Base-by-base conservation (phyloP, 2,888 invertebrate genomes). In the Macropis europaea region DNA sequence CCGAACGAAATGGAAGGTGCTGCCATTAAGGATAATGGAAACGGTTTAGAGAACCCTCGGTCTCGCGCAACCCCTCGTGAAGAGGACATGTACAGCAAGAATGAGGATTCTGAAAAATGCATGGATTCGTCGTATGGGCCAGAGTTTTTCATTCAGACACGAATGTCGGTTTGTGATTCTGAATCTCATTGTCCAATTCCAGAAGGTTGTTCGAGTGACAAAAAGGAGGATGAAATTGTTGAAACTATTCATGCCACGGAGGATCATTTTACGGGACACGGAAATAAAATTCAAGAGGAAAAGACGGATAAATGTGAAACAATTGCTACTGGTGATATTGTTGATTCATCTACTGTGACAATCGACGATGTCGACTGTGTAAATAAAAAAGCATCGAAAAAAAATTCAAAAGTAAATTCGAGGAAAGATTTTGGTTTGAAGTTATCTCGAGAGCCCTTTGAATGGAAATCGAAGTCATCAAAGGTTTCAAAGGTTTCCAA, bases 391-490 rank as follows among this genome's bases (percentile, higher is more conserved):
- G 4, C 1, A 0, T 26, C 28, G n/a, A 32, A 17, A 19, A 53
- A 53, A 19, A 47, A 5, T 54, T 76, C 73, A 1, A 83, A 76
- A 34, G 26, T 70, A 3, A 70, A 68, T 0, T 26, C 66, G 0
- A 75, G 57, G 36, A 84, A 77, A 32, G 79, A 79, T 3, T 86
- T 86, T 24, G 86, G 77, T 26, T 57, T 87, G 63, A 86, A 82
- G 40, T 61, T 85, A 2, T 43, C 50, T 9, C 72, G 75, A 36
- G 79, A 79, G 32, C 72, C 77, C 2, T 59, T 75, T n/a, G 76
- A 73, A 6, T 79, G 77, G 78, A 77, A 59, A 36, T 63, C 76
- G 36, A 73, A 28, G 15, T 26, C 26, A 3, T 66, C 66, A n/a
- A 71, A 42, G 11, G 34, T 42, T 17, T 47, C 50, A 1, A 80